Conservation (phyloP, 2,113 vertebrate genomes). For the Lipophrys pholis region DNA sequence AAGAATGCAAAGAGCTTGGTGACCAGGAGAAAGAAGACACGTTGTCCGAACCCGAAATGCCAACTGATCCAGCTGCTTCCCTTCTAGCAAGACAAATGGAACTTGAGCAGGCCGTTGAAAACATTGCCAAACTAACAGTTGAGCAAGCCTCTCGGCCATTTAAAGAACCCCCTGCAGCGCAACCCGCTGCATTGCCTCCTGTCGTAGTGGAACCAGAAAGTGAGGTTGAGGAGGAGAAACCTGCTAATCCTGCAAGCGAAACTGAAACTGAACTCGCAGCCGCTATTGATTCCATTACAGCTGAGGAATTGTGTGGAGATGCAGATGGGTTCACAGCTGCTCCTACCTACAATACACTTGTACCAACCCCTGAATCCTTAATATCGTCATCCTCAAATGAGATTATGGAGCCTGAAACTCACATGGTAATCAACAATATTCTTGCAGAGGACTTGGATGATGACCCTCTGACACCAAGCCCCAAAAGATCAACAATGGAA, state of each 20-base stretch:
- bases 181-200: slow-evolving; percentile 79
- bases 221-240: slow-evolving; percentile 90
- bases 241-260: slow-evolving; percentile 92
- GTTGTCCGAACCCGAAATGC: slow-evolving; percentile 75
- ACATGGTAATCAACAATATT: slow-evolving; percentile 86
- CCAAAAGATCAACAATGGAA: slow-evolving; percentile 45
- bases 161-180: slow-evolving; percentile 84
- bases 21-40: slow-evolving; percentile 84
- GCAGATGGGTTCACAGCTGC: slow-evolving; percentile 88
- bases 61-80: slow-evolving; percentile 83
- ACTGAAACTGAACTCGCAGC: slow-evolving; percentile 97
- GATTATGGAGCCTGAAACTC: slow-evolving; percentile 87
- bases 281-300: slow-evolving; percentile 97
- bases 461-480: slow-evolving; percentile 52
- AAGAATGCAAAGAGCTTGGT: slow-evolving; percentile 75
- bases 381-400: slow-evolving; percentile 83
- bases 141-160: slow-evolving; percentile 82
- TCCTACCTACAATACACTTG: slow-evolving; percentile 79
- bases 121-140: slow-evolving; percentile 93
- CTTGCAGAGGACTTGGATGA: slow-evolving; percentile 77
- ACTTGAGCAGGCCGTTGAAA: slow-evolving; percentile 94
- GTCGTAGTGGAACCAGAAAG: slow-evolving; percentile 68
- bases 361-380: slow-evolving; percentile 82
- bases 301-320: slow-evolving; percentile 89
- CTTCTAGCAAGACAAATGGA: slow-evolving; percentile 92